Conservation (phyloP, 64 coral and sea anemone species). For the Montipora sp. region DNA sequence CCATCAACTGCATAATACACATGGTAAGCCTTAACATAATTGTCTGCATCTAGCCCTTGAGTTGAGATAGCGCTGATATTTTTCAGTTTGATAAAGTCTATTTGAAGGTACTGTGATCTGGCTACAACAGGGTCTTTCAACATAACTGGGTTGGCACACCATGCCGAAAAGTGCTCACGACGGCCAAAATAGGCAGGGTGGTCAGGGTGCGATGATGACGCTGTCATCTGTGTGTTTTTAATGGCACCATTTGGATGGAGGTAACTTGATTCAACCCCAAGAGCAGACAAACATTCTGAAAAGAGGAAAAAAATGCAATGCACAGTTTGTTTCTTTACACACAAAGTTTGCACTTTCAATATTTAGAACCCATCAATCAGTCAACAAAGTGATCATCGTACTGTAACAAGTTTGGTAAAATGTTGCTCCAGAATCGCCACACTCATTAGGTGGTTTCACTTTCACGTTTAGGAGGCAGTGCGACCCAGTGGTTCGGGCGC, state of each 20-base stretch:
- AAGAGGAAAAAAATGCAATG: background rate
- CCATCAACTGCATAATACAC: background rate
- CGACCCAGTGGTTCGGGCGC: too few relatives aligned
- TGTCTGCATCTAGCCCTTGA: background rate
- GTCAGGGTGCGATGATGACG: background rate
- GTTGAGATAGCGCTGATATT: background rate
- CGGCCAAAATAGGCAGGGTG: background rate
- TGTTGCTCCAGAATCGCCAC: too few relatives aligned
- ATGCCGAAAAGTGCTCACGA: background rate
- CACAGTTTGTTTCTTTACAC: too few relatives aligned
- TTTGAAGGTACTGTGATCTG: constrained; percentile 14
- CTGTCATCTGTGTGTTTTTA: constrained; percentile 2
- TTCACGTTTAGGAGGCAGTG: too few relatives aligned
- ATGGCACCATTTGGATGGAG: background rate
- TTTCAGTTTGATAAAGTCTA: background rate
- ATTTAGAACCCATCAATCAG: too few relatives aligned
- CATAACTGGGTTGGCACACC: background rate
- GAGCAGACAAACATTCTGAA: background rate
- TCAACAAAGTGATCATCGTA: too few relatives aligned
- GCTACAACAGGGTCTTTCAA: background rate
- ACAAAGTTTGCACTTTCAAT: too few relatives aligned
- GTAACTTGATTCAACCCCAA: constrained; percentile 6
- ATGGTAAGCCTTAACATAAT: background rate
- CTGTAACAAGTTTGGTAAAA: too few relatives aligned
- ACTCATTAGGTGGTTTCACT: too few relatives aligned